phyloP scores from a whole-genome alignment of 2,888 invertebrate species.

The Cheilosia impressa region DNA sequence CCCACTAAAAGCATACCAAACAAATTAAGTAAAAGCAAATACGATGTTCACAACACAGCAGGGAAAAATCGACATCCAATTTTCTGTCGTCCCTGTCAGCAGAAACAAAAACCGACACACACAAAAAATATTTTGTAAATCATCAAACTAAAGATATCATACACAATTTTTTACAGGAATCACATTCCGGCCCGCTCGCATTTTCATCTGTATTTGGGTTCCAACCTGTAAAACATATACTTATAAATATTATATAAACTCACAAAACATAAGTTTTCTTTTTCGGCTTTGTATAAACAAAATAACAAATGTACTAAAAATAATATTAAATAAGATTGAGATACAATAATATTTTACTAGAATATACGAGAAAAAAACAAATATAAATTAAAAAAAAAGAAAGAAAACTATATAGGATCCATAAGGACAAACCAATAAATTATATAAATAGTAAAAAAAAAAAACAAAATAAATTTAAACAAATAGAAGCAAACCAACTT shows the following conservation, averaged over 20 bases:
- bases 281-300: constrained; percentile 68
- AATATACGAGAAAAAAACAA: constrained; percentile 37
- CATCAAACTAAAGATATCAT: constrained; percentile 6
- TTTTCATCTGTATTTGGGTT: constrained; percentile 35
- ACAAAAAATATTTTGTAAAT: not conserved
- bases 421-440: constrained; percentile 42
- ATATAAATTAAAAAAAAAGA: not conserved
- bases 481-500: constrained; percentile 40
- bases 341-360: constrained; percentile 67
- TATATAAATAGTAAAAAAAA: not conserved
- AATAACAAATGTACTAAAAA: constrained; percentile 58
- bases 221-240: constrained; percentile 44
- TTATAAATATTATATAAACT: constrained; percentile 51
- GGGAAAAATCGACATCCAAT: constrained; percentile 49
- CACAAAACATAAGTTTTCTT: constrained; percentile 38
- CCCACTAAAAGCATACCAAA: constrained; percentile 28
- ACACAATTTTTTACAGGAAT: not conserved
- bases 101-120: not conserved
- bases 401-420: constrained; percentile 41
- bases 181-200: not conserved
- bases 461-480: constrained; percentile 26
- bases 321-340: constrained; percentile 62
- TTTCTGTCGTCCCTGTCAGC: constrained; percentile 25
- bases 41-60: constrained; percentile 48
- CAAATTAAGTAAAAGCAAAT: constrained; percentile 15